phyloP scores from a whole-genome alignment of 2,888 invertebrate genomes.

The Microdon myrmicae region DNA sequence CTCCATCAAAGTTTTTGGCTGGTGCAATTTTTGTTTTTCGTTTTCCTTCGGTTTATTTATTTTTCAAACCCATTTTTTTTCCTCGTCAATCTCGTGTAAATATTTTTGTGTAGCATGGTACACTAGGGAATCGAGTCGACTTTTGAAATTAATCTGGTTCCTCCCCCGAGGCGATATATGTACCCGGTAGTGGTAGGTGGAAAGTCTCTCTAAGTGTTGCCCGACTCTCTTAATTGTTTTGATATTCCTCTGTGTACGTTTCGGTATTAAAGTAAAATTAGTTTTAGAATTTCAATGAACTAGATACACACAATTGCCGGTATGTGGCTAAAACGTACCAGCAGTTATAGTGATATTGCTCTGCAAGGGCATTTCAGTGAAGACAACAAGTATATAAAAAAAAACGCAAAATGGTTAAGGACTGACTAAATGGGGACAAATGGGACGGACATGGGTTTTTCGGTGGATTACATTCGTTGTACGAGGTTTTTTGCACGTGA shows the following conservation, averaged over 20 bases:
- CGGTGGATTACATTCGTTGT: too few relatives aligned
- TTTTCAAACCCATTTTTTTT: slow-evolving; percentile 7
- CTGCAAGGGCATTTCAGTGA: too few relatives aligned
- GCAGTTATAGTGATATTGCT: too few relatives aligned
- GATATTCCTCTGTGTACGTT: neutral
- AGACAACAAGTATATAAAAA: too few relatives aligned
- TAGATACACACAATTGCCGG: slow-evolving; percentile 19
- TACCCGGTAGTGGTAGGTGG: neutral
- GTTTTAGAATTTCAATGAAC: slow-evolving; percentile 45
- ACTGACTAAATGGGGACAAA: too few relatives aligned
- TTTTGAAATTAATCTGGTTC: slow-evolving; percentile 39
- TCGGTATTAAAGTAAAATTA: slow-evolving; percentile 44
- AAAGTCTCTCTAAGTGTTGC: slow-evolving; percentile 20
- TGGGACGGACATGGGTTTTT: too few relatives aligned
- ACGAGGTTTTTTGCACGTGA: too few relatives aligned
- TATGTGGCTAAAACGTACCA: too few relatives aligned
- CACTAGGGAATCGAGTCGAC: too few relatives aligned
- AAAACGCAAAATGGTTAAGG: too few relatives aligned
- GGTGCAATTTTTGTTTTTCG: slow-evolving; percentile 14
- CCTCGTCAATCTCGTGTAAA: slow-evolving; percentile 4
- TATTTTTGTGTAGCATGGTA: slow-evolving; percentile 13
- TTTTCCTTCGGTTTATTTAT: neutral
- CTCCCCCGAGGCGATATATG: too few relatives aligned
- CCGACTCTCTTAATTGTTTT: slow-evolving; percentile 38
- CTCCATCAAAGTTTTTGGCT: too few relatives aligned